These are phyloP conservation scores for Stomorhina lunata DNA, from an alignment of 2,888 invertebrate genomes.

Conservation along the genomic window DNA sequence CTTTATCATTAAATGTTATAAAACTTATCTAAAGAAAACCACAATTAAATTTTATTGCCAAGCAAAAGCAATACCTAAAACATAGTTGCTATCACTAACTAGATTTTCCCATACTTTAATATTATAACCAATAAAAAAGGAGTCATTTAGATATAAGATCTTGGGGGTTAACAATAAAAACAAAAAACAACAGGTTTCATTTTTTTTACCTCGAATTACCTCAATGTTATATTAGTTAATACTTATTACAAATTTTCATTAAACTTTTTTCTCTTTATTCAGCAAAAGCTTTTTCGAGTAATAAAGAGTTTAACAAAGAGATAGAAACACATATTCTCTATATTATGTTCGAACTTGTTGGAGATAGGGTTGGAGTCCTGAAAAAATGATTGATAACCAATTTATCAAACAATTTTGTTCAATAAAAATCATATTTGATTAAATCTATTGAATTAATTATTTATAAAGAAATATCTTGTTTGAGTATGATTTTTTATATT, in stretches of 20 bases:
- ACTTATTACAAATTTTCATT: too few species aligned
- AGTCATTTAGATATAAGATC: background rate
- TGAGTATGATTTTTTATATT: too few species aligned
- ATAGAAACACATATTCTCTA: background rate
- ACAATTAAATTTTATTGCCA: background rate
- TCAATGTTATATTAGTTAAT: background rate
- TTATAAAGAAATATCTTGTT: too few species aligned
- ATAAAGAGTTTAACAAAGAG: background rate
- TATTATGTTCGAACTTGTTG: background rate
- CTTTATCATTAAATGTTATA: background rate
- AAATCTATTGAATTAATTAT: too few species aligned
- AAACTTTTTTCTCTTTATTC: constrained; percentile 34
- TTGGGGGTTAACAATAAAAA: background rate
- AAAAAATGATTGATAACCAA: too few species aligned
- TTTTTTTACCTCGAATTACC: background rate
- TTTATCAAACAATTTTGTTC: too few species aligned
- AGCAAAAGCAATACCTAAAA: background rate
- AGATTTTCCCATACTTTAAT: background rate
- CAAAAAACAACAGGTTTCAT: background rate
- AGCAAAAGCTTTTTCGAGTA: constrained; percentile 32
- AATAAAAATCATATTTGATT: too few species aligned
- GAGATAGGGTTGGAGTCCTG: background rate
- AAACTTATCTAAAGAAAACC: background rate
- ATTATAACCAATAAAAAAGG: background rate
- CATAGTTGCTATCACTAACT: background rate